Conservation (phyloP, 1,140 invertebrate species). For the Drosophila littoralis region DNA sequence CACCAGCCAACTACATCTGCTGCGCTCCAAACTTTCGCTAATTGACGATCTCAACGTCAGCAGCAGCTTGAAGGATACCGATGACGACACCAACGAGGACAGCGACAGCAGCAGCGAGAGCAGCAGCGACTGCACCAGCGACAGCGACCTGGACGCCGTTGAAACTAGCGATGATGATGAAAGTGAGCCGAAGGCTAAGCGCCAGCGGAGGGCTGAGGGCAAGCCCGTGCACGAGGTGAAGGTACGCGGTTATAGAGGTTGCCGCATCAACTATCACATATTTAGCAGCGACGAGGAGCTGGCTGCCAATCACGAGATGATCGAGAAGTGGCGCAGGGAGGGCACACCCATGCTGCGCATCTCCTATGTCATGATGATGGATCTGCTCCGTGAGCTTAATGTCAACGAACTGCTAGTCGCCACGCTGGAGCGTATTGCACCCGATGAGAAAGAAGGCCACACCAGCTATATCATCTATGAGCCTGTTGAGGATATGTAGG, state of each 20-base stretch:
- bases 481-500: slow-evolving; percentile 5
- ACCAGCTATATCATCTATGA: slow-evolving; percentile 52
- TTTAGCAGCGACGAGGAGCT: slow-evolving; percentile 37
- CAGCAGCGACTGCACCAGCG: slow-evolving; percentile 25
- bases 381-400: slow-evolving; percentile 23
- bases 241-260: slow-evolving; percentile 33
- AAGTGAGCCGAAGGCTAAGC: background rate
- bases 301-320: slow-evolving; percentile 6
- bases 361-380: slow-evolving; percentile 49
- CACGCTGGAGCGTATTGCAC: slow-evolving; percentile 7
- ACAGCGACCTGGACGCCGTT: background rate
- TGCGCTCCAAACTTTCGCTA: slow-evolving; percentile 42
- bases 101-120: slow-evolving; percentile 4
- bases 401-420: slow-evolving; percentile 39
- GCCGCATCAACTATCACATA: slow-evolving; percentile 39
- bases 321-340: slow-evolving; percentile 1
- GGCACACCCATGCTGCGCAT: slow-evolving; percentile 27
- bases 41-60: background rate
- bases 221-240: slow-evolving; percentile 24
- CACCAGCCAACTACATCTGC: slow-evolving; percentile 20
- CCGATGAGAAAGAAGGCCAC: background rate
- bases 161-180: background rate
- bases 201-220: background rate
- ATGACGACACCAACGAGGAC: background rate
- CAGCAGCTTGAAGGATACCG: background rate